These are phyloP conservation scores for Emydoidea blandingii DNA, from an alignment of 2,797 vertebrate genomes.

Conservation along the genomic window DNA sequence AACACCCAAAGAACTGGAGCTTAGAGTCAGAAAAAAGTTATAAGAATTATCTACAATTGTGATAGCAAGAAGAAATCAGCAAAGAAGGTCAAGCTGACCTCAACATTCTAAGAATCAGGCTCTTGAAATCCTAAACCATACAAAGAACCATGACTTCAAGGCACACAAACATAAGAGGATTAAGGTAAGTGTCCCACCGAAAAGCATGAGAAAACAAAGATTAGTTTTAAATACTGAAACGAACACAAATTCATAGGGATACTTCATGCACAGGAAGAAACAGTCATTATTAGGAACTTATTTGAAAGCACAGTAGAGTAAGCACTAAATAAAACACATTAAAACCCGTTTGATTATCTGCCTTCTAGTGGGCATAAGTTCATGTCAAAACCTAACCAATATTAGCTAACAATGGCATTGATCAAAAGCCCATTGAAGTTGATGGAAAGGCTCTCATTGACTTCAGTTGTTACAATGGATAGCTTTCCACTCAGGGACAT, in stretches of 20 bases:
- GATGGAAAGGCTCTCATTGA: constrained; percentile 11
- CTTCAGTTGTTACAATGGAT: constrained; percentile 8
- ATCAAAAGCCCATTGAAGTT: constrained; percentile 48
- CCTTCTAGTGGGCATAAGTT: constrained; percentile 67
- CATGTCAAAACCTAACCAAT: constrained; percentile 57
- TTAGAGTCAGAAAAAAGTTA: constrained; percentile 38
- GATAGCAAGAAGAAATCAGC: constrained; percentile 42
- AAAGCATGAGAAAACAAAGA: constrained; percentile 82
- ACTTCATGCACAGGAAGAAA: constrained; percentile 56
- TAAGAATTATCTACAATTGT: constrained; percentile 54
- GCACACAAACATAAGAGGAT: constrained; percentile 83
- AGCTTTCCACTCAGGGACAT: background rate
- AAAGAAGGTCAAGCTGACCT: constrained; percentile 83
- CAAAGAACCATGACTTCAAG: constrained; percentile 77
- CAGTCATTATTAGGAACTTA: constrained; percentile 47
- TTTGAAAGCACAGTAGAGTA: constrained; percentile 54
- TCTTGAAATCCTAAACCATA: constrained; percentile 84
- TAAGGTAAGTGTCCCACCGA: constrained; percentile 83
- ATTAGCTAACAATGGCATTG: background rate
- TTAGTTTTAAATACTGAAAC: constrained; percentile 80
- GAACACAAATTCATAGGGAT: constrained; percentile 73
- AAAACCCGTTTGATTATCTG: constrained; percentile 66
- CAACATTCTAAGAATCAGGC: constrained; percentile 75
- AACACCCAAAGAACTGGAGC: background rate
- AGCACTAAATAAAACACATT: constrained; percentile 7